phyloP scores from a whole-genome alignment of 2,888 invertebrate genomes.

The Epirrhoe tristata region DNA sequence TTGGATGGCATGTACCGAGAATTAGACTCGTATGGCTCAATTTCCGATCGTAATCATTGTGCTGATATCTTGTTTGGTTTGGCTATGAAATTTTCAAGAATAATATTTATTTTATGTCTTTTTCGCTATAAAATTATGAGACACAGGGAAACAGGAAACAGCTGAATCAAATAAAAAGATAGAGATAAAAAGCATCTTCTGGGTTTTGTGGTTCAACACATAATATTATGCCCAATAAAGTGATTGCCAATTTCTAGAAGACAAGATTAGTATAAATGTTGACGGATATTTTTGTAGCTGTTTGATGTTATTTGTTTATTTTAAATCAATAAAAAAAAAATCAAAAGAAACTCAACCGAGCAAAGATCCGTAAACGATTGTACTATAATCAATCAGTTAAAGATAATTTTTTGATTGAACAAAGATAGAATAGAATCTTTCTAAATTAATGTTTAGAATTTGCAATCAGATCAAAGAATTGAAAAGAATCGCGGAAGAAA shows the following conservation, averaged over 20 bases:
- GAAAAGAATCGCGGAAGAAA: conserved; percentile 27
- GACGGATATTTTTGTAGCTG: not conserved
- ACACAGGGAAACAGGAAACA: no score
- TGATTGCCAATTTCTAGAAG: no score
- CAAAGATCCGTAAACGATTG: conserved; percentile 1
- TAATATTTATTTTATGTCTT: not conserved
- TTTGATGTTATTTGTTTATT: not conserved
- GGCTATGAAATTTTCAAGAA: not conserved
- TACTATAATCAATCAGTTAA: not conserved
- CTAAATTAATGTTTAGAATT: conserved; percentile 30
- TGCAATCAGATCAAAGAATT: conserved; percentile 34
- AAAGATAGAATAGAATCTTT: not conserved
- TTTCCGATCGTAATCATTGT: conserved; percentile 19
- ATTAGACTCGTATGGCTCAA: conserved; percentile 28
- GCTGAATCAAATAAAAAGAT: not conserved
- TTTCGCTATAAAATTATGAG: not conserved
- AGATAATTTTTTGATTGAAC: not conserved
- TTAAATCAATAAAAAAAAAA: not conserved
- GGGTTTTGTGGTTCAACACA: no score
- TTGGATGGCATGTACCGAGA: conserved; percentile 21
- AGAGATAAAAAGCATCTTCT: no score
- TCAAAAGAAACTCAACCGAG: not conserved
- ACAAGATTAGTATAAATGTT: not conserved
- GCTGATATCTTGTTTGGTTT: conserved; percentile 11
- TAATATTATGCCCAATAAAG: no score